Evolutionary conservation across 2,797 vertebrate species (phyloP).

Genomic region (Takifugu ocellatus): DNA sequence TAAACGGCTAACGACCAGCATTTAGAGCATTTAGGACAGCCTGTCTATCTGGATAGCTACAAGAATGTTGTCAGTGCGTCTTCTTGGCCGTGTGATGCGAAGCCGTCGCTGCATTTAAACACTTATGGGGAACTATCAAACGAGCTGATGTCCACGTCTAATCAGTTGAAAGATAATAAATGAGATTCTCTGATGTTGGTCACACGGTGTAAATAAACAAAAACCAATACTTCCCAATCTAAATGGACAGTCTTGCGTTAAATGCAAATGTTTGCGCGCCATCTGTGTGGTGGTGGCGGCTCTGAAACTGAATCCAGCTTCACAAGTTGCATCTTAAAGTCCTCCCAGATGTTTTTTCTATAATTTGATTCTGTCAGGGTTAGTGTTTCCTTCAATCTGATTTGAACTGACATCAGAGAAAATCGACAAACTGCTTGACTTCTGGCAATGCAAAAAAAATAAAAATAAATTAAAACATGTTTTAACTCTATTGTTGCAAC

Average conservation of each 20-base stretch:
- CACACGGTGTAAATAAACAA: constrained; percentile 19
- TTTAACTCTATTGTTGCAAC: too few relatives aligned
- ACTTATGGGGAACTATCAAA: constrained; percentile 16
- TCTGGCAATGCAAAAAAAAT: constrained; percentile 34
- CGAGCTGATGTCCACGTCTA: constrained; percentile 17
- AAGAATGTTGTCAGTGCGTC: too few relatives aligned
- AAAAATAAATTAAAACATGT: neutral
- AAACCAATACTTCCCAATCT: neutral
- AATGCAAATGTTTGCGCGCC: too few relatives aligned
- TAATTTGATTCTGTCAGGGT: constrained; percentile 38
- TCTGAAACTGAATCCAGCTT: too few relatives aligned
- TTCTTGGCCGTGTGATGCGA: constrained; percentile 3
- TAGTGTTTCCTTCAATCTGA: constrained; percentile 20
- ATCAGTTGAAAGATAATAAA: constrained; percentile 39
- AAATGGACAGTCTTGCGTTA: too few relatives aligned
- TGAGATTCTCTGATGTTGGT: constrained; percentile 17
- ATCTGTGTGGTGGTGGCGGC: neutral
- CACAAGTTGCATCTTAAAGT: too few relatives aligned
- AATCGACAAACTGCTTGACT: constrained; percentile 67
- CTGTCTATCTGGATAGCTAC: neutral
- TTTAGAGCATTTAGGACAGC: neutral
- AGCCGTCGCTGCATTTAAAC: constrained; percentile 1
- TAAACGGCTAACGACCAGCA: too few relatives aligned
- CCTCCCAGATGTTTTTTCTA: constrained; percentile 5
- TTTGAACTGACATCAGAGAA: constrained; percentile 60